Conservation (phyloP, 2,888 invertebrate genomes). For the Villa cingulata region DNA sequence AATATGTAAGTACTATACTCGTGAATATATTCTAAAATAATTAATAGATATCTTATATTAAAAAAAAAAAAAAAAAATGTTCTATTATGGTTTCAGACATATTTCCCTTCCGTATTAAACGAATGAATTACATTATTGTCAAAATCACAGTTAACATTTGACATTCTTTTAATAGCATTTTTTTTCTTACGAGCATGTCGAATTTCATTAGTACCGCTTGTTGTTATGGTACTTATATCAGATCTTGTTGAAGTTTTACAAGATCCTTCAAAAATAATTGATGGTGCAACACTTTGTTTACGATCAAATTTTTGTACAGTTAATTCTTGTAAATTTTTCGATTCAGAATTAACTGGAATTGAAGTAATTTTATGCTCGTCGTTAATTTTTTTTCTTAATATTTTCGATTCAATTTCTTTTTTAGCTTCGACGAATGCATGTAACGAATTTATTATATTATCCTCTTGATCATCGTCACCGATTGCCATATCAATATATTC, state of each 20-base stretch:
- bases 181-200: background rate
- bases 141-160: background rate
- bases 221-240: background rate
- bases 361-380: background rate
- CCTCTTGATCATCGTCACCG: slow-evolving; percentile 26
- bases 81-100: background rate
- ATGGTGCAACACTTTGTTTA: slow-evolving; percentile 5
- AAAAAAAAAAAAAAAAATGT: too few relatives aligned
- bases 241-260: background rate
- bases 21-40: too few relatives aligned
- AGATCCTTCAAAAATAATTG: slow-evolving; percentile 11
- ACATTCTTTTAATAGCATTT: background rate
- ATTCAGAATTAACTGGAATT: too few relatives aligned
- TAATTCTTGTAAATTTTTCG: background rate
- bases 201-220: background rate
- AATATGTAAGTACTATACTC: too few relatives aligned
- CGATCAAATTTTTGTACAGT: background rate
- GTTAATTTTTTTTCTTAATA: background rate
- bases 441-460: slow-evolving; percentile 29
- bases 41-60: too few relatives aligned
- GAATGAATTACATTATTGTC: background rate
- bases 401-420: slow-evolving; percentile 23
- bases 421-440: slow-evolving; percentile 31
- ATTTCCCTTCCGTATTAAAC: background rate
- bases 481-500: slow-evolving; percentile 30